A percentile compares a stretch with the other conserved stretches of the same genome.
These are phyloP conservation scores for Caradrina kadenii DNA, from an alignment of 2,888 invertebrate genomes.

Conservation along the genomic window DNA sequence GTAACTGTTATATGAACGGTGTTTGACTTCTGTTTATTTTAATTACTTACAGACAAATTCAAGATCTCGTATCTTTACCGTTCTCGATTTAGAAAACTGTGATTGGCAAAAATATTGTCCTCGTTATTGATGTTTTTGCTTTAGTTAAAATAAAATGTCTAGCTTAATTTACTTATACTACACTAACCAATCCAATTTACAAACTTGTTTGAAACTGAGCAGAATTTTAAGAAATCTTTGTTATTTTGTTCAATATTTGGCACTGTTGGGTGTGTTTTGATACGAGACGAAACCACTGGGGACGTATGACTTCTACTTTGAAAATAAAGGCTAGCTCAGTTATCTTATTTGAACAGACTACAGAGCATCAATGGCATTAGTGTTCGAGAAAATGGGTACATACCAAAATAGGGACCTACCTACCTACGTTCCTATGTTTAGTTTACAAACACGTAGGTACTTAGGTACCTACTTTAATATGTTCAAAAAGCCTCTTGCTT, in stretches of 20 bases:
- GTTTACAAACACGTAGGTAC: neutral
- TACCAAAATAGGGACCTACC: neutral
- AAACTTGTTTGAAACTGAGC: constrained; percentile 28
- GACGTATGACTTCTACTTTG: constrained; percentile 8
- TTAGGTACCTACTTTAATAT: neutral
- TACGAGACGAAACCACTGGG: constrained; percentile 7
- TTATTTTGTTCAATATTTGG: constrained; percentile 31
- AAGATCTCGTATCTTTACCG: neutral
- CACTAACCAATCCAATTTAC: constrained; percentile 35
- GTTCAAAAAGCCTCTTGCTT: neutral
- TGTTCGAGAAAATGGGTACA: constrained; percentile 33
- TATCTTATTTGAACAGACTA: constrained; percentile 72
- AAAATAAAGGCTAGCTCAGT: constrained; percentile 52
- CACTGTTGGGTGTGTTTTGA: constrained; percentile 32
- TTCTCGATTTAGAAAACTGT: constrained; percentile 17
- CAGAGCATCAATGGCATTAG: constrained; percentile 29
- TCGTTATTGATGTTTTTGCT: constrained; percentile 23
- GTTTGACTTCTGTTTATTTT: neutral
- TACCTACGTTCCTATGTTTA: neutral
- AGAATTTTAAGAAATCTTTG: constrained; percentile 21
- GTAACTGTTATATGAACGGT: neutral
- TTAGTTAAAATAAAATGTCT: constrained; percentile 20
- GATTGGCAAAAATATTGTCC: constrained; percentile 23
- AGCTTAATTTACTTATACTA: constrained; percentile 32
- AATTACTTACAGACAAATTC: neutral